These are phyloP conservation scores for Enteromius thamalakanensis DNA, from an alignment of 2,797 vertebrate species.

Conservation along the genomic window DNA sequence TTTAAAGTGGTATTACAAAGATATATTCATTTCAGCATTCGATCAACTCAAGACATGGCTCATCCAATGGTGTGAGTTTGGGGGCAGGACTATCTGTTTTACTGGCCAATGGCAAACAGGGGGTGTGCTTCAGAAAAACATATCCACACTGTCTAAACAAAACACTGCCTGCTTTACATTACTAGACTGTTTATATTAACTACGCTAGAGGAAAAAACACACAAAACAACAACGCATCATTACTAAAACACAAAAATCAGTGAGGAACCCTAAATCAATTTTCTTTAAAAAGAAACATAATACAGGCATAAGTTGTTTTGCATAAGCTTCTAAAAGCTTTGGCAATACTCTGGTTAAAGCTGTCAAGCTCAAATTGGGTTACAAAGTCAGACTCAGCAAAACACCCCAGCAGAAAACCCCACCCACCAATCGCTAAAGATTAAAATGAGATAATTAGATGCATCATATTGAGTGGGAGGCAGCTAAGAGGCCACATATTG, in stretches of 20 bases:
- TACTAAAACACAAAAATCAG: not conserved
- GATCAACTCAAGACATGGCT: not conserved
- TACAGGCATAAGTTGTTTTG: constrained; percentile 2
- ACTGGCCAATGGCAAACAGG: not conserved
- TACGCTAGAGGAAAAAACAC: not conserved
- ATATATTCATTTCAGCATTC: not conserved
- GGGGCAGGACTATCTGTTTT: not conserved
- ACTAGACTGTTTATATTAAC: not conserved
- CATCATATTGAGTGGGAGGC: constrained; percentile 7
- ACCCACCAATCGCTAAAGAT: constrained; percentile 11
- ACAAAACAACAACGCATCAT: not conserved
- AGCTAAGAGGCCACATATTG: not conserved
- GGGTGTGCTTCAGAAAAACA: not conserved
- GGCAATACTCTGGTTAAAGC: constrained; percentile 1
- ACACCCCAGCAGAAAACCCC: not conserved
- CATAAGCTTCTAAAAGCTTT: constrained; percentile 25
- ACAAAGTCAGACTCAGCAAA: constrained; percentile 25
- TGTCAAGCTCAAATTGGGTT: constrained; percentile 21
- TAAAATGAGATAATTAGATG: constrained; percentile 18
- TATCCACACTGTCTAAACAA: not conserved
- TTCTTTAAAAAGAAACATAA: constrained; percentile 14
- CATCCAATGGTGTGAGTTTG: not conserved
- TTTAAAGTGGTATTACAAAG: not conserved
- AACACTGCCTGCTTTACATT: not conserved
- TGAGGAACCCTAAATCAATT: not conserved